Percentiles rank a stretch among this genome's conserved stretches.
phyloP scores from a whole-genome alignment of 2,113 vertebrate species.

The Riparia riparia region DNA sequence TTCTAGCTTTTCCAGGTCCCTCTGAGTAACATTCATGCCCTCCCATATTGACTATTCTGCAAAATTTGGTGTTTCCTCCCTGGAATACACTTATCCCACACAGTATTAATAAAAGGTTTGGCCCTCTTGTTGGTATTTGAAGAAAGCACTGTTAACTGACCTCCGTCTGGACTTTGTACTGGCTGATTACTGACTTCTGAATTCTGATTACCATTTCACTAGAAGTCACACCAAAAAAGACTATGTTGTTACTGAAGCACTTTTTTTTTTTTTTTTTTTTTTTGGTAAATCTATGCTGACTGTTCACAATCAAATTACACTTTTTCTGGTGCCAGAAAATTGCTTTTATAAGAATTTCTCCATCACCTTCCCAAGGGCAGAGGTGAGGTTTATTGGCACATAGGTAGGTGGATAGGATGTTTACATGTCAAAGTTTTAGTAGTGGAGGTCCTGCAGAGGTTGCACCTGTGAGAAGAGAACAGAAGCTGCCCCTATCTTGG shows the following conservation, averaged over 20 bases:
- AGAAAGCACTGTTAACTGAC: background rate
- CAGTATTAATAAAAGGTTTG: background rate
- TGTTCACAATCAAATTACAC: background rate
- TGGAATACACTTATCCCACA: background rate
- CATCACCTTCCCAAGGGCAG: background rate
- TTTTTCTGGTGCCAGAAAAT: background rate
- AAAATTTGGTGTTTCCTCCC: background rate
- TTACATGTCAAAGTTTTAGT: background rate
- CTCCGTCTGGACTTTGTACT: background rate
- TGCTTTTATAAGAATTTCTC: background rate
- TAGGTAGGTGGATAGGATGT: background rate
- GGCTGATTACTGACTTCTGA: background rate
- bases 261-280: background rate
- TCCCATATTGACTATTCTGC: background rate
- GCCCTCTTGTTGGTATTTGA: rapidly evolving
- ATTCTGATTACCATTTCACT: background rate
- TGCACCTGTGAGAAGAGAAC: background rate
- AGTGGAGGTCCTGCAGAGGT: background rate
- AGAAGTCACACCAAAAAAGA: background rate
- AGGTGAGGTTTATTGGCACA: background rate
- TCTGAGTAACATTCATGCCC: background rate
- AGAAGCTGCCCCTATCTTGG: background rate
- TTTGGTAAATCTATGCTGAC: background rate
- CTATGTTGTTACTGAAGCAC: background rate
- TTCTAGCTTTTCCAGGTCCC: background rate